phyloP scores from a whole-genome alignment of 2,113 vertebrate species.

The Sus scrofa region DNA sequence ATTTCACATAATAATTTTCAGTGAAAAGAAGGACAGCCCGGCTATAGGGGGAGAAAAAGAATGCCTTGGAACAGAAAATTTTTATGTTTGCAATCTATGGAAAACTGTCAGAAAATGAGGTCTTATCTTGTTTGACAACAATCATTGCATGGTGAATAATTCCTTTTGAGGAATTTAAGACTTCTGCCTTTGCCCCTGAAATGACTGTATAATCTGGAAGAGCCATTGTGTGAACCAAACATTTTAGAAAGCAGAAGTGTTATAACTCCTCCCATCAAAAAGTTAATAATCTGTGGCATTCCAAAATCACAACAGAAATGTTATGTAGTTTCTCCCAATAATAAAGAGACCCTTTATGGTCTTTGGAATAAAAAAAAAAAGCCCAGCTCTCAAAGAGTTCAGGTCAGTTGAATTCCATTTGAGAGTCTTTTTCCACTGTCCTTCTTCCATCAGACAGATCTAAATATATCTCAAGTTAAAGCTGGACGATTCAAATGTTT shows the following conservation, averaged over 20 bases:
- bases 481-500: neutral
- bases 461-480: neutral
- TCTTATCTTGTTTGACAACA: conserved; percentile 53
- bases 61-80: conserved; percentile 24
- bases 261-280: conserved; percentile 45
- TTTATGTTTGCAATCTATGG: conserved; percentile 38
- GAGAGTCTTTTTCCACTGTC: neutral
- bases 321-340: neutral
- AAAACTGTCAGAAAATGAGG: conserved; percentile 56
- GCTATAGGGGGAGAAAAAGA: neutral
- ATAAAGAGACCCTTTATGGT: neutral
- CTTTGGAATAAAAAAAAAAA: conserved; percentile 12
- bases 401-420: neutral
- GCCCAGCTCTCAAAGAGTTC: neutral
- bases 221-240: conserved; percentile 64
- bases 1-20: conserved; percentile 67
- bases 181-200: conserved; percentile 44
- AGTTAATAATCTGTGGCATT: conserved; percentile 63
- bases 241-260: conserved; percentile 42
- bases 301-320: conserved; percentile 57
- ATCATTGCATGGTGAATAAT: conserved; percentile 63
- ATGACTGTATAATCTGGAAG: conserved; percentile 45
- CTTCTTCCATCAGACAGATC: neutral
- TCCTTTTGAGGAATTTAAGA: conserved; percentile 58
- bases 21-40: conserved; percentile 9